These are phyloP conservation scores for Xiphophorus couchianus DNA, from an alignment of 2,113 vertebrate genomes.

Conservation along the genomic window DNA sequence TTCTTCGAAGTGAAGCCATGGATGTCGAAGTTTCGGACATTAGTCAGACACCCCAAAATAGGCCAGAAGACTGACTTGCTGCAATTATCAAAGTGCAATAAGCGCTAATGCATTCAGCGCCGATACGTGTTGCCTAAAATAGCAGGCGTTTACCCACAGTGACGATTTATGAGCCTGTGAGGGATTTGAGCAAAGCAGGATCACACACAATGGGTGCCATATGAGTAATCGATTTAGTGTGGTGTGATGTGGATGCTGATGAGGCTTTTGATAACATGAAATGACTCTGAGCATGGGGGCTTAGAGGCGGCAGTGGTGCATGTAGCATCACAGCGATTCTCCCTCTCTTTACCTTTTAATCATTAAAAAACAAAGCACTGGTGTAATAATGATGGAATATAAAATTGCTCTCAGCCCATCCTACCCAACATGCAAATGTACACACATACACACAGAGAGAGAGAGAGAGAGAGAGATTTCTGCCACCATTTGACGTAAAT, in stretches of 20 bases:
- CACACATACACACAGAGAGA: not conserved
- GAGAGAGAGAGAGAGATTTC: conserved; percentile 1
- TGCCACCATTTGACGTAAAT: conserved; percentile 34
- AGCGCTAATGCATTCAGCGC: conserved; percentile 15
- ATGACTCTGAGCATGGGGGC: not conserved
- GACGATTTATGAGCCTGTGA: conserved; percentile 59
- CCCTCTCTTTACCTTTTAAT: conserved; percentile 9
- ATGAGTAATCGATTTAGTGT: conserved; percentile 16
- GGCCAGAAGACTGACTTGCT: not conserved
- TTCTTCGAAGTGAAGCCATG: not conserved
- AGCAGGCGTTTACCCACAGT: conserved; percentile 47
- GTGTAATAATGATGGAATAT: conserved; percentile 34
- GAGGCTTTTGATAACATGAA: conserved; percentile 23
- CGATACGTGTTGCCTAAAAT: conserved; percentile 40
- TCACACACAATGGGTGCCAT: conserved; percentile 20
- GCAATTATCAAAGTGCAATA: conserved; percentile 8
- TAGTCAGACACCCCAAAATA: not conserved
- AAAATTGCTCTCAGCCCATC: conserved; percentile 26
- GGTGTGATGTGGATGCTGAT: conserved; percentile 23
- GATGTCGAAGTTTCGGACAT: not conserved
- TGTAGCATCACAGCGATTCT: conserved; percentile 12
- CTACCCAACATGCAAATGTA: conserved; percentile 6
- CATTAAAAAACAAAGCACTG: conserved; percentile 11
- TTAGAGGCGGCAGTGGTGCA: conserved; percentile 2
- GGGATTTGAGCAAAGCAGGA: conserved; percentile 44